phyloP scores from a whole-genome alignment of 2,113 vertebrate species.

The Empidonax alnorum region DNA sequence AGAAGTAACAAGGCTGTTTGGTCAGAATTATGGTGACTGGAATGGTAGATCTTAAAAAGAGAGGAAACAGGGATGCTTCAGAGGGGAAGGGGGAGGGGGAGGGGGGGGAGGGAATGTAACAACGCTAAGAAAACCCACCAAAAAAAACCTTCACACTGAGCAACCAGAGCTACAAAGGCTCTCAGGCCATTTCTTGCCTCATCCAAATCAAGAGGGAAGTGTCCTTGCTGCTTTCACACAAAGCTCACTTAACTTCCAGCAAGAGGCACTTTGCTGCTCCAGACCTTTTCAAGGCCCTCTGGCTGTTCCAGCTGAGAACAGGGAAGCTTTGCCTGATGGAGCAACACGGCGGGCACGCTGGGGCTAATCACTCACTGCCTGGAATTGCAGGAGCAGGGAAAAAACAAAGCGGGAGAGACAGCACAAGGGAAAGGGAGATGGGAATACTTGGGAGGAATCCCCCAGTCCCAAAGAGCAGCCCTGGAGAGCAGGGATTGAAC shows the following conservation, averaged over 20 bases:
- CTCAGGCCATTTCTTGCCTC: background rate
- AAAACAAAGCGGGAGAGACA: background rate
- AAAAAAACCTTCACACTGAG: background rate
- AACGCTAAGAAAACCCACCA: background rate
- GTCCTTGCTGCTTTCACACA: slow-evolving; percentile 37
- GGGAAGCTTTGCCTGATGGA: background rate
- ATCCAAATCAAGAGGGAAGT: background rate
- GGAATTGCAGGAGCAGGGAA: background rate
- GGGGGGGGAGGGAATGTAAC: no score
- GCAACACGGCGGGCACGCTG: background rate
- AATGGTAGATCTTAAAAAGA: background rate
- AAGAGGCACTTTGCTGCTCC: slow-evolving; percentile 1
- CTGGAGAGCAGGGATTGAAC: accelerated
- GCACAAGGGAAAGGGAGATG: background rate
- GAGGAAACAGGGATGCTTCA: background rate
- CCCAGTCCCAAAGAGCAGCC: background rate
- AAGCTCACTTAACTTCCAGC: slow-evolving; percentile 43
- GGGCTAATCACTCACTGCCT: background rate
- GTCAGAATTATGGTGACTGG: background rate
- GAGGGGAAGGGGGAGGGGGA: no score
- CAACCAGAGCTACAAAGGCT: background rate
- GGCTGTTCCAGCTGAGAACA: background rate
- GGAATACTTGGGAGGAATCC: background rate
- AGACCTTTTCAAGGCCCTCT: background rate
- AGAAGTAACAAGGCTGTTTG: background rate